Conservation (phyloP, 2,113 vertebrate genomes). For the Heliornis fulica region DNA sequence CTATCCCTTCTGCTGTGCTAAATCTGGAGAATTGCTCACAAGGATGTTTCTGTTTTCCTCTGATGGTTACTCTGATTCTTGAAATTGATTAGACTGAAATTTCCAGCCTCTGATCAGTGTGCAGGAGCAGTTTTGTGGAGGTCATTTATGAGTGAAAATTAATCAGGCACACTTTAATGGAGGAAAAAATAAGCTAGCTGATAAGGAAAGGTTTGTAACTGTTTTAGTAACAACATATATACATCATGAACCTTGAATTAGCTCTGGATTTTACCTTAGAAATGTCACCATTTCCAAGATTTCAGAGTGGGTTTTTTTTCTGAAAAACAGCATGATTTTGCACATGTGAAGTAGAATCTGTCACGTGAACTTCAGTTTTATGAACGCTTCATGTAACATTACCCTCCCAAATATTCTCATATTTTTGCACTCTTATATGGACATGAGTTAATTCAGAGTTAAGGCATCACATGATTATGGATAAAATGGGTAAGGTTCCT, state of each 20-base stretch:
- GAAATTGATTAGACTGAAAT: not conserved
- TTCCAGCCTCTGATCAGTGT: not conserved
- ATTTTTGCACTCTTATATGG: not conserved
- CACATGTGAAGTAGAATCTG: not conserved
- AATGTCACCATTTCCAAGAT: not conserved
- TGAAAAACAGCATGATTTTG: not conserved
- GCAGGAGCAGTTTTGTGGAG: not conserved
- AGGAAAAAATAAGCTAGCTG: not conserved
- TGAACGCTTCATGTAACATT: not conserved
- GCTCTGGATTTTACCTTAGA: not conserved
- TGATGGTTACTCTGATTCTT: not conserved
- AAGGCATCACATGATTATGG: not conserved
- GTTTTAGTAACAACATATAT: not conserved
- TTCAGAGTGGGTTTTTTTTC: not conserved
- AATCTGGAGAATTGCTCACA: not conserved
- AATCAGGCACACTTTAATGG: not conserved
- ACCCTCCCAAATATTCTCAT: not conserved
- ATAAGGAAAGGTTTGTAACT: not conserved
- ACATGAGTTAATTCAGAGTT: not conserved
- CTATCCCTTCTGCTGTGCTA: too few species aligned
- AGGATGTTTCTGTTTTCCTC: not conserved
- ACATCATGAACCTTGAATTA: not conserved
- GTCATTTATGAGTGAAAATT: not conserved
- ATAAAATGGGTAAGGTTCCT: not conserved
- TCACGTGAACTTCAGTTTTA: not conserved